Percentiles rank a stretch among this genome's conserved stretches.
These are phyloP conservation scores for Cheilosia soror DNA, from an alignment of 2,888 invertebrate species.

Conservation along the genomic window DNA sequence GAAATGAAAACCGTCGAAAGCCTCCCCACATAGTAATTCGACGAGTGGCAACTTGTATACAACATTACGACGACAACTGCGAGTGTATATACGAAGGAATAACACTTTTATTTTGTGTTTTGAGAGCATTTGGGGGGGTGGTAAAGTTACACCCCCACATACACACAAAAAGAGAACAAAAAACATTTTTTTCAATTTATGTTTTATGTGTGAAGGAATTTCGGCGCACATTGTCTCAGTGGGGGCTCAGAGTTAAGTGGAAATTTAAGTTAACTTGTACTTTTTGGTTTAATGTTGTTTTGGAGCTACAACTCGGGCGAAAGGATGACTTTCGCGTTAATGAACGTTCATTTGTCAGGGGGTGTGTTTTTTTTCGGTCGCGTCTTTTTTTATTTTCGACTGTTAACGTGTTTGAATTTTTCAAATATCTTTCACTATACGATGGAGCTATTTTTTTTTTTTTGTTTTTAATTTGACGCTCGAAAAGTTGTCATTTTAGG, in stretches of 20 bases:
- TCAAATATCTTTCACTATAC: slow-evolving; percentile 16
- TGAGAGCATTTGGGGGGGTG: slow-evolving; percentile 20
- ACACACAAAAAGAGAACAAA: slow-evolving; percentile 25
- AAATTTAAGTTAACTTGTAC: slow-evolving; percentile 65
- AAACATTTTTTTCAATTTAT: slow-evolving; percentile 61
- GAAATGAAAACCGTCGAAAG: slow-evolving; percentile 28
- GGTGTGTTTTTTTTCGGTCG: background rate
- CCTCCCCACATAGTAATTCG: slow-evolving; percentile 41
- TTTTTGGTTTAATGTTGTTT: slow-evolving; percentile 42
- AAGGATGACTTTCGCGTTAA: slow-evolving; percentile 55
- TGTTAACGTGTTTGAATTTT: slow-evolving; percentile 42
- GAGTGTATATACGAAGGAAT: slow-evolving; percentile 33
- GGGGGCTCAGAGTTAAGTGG: slow-evolving; percentile 58
- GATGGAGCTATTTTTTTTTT: background rate
- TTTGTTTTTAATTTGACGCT: slow-evolving; percentile 48
- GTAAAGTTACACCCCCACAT: slow-evolving; percentile 8
- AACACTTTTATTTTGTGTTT: slow-evolving; percentile 62
- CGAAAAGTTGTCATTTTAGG: slow-evolving; percentile 40
- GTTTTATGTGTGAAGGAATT: slow-evolving; percentile 61
- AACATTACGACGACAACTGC: slow-evolving; percentile 21
- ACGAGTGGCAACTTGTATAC: slow-evolving; percentile 62
- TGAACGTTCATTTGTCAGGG: slow-evolving; percentile 36
- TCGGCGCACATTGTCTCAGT: slow-evolving; percentile 21
- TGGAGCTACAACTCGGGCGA: slow-evolving; percentile 17
- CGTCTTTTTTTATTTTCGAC: slow-evolving; percentile 19